Base-by-base conservation (phyloP, 1,140 invertebrate species). In the Rhizoglyphus robini region DNA sequence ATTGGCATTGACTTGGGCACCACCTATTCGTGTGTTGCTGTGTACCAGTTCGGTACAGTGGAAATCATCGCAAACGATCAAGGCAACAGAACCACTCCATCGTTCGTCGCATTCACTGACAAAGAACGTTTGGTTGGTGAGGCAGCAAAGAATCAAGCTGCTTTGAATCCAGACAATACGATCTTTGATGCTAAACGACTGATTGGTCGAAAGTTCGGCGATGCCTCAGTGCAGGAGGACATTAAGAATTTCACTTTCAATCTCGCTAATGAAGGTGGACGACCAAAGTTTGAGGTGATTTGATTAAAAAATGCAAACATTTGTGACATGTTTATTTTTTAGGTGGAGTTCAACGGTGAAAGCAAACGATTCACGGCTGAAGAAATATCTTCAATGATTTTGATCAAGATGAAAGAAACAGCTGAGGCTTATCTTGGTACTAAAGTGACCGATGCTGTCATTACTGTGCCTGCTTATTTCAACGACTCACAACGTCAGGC, bases 321-420 rank as follows among this genome's bases (percentile, higher is more conserved):
- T 85, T 8, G 96, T 93, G 73, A 78, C 87, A 5, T 98, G n/a
- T n/a, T n/a, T n/a, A n/a, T n/a, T n/a, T n/a, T n/a, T n/a, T n/a
- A n/a, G n/a, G n/a, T n/a, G n/a, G n/a, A 94, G 1, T 93, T 97
- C 38, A 41, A 41, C 8, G 38, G 38, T 41, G 38, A 41, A n/a
- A 41, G 8, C n/a, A 99, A 99, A 75, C 96, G 99, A 76, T 96
- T 96, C n/a, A 99, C 95, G 29, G 96, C 96, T 4, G 96, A 96
- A 62, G 96, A 96, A 67, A 98, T 99, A 78, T 96, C 96, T 67
- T 99, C 80, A n/a, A n/a, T n/a, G n/a, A n/a, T n/a, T n/a, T n/a
- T n/a, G n/a, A n/a, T n/a, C n/a, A n/a, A n/a, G n/a, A n/a, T n/a
- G n/a, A n/a, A n/a, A n/a, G n/a, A n/a, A n/a, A n/a, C n/a, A n/a